Conservation (phyloP, 2,797 vertebrate species). For the Cuniculus paca region DNA sequence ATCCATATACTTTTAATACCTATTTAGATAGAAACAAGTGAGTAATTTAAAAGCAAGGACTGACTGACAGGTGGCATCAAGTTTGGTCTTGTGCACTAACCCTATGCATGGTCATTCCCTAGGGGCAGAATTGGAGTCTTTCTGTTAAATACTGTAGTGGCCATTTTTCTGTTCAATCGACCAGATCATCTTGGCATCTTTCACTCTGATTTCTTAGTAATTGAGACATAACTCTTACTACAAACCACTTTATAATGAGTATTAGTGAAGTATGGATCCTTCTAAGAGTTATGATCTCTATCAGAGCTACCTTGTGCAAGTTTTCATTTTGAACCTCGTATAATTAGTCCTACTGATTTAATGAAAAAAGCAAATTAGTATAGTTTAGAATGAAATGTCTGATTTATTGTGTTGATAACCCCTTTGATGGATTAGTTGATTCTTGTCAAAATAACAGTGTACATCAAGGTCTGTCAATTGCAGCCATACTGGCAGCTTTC, state of each 20-base stretch:
- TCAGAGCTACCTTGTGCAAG: not conserved
- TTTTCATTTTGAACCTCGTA: not conserved
- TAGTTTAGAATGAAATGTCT: not conserved
- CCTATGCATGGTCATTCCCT: not conserved
- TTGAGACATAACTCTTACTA: not conserved
- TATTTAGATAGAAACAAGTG: not conserved
- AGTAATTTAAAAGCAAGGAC: not conserved
- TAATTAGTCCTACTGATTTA: conserved; percentile 14
- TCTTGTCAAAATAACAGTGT: not conserved
- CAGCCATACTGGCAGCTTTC: not conserved
- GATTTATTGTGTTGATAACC: not conserved
- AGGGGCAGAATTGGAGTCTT: not conserved
- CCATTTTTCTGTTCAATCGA: not conserved
- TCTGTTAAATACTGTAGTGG: not conserved
- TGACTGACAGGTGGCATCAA: not conserved
- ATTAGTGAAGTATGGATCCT: not conserved
- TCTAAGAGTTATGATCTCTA: conserved; percentile 6
- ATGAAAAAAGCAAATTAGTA: conserved; percentile 15
- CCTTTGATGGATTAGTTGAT: not conserved
- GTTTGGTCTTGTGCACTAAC: not conserved
- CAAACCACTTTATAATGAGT: not conserved
- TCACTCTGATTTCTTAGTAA: not conserved
- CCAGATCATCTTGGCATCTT: not conserved
- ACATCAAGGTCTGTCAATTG: not conserved
- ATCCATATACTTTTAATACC: not conserved